These are phyloP conservation scores for Papilio machaon DNA, from an alignment of 1,140 invertebrate genomes.

Conservation along the genomic window DNA sequence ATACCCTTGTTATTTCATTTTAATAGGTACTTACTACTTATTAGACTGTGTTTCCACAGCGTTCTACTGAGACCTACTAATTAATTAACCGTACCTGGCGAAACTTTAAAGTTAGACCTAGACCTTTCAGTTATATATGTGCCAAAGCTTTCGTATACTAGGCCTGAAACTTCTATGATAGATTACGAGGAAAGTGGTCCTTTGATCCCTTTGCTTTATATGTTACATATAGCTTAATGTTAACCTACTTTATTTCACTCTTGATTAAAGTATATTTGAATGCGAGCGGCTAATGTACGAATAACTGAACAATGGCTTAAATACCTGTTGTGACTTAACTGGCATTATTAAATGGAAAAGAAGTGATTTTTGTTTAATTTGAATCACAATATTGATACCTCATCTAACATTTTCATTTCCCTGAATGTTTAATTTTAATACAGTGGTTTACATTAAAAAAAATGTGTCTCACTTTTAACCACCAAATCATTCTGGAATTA, in stretches of 20 bases:
- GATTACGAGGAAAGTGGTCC: background rate
- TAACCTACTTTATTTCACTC: background rate
- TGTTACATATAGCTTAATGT: background rate
- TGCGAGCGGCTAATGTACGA: no score
- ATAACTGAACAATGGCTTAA: no score
- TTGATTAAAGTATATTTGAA: no score
- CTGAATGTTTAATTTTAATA: no score
- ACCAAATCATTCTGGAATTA: no score
- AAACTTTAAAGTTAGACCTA: background rate
- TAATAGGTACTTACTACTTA: background rate
- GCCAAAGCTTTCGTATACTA: background rate
- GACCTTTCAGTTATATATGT: background rate
- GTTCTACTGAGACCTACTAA: background rate
- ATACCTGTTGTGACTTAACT: no score
- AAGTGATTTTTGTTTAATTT: no score
- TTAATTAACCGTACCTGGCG: conserved; percentile 6
- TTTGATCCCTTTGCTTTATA: conserved; percentile 1
- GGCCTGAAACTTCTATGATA: background rate
- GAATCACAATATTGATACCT: no score
- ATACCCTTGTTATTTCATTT: background rate
- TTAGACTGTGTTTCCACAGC: background rate
- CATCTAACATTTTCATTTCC: no score
- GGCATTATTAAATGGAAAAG: no score
- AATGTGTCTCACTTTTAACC: no score
- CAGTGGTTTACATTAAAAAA: no score